phyloP scores from a whole-genome alignment of 1,140 invertebrate species.

The Apis florea region DNA sequence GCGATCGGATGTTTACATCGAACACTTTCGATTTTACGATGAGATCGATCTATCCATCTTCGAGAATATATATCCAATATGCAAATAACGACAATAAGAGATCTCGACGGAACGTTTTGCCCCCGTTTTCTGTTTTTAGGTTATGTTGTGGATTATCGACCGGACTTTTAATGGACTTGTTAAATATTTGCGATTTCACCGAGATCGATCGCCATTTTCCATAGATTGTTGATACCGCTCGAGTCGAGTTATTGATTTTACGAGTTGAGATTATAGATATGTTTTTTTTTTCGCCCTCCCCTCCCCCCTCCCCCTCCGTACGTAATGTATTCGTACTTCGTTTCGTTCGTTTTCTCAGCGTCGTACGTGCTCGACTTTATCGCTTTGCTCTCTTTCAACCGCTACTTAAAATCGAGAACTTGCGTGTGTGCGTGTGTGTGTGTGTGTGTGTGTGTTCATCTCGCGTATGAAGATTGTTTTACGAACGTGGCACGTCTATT shows the following conservation, averaged over 20 bases:
- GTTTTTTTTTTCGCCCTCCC: too few relatives aligned
- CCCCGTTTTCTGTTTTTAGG: not conserved
- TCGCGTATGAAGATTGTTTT: too few relatives aligned
- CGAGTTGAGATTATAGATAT: not conserved
- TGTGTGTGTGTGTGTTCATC: too few relatives aligned
- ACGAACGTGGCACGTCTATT: too few relatives aligned
- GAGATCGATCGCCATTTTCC: not conserved
- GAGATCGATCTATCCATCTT: not conserved
- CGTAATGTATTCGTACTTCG: too few relatives aligned
- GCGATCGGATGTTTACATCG: not conserved
- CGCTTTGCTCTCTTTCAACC: too few relatives aligned
- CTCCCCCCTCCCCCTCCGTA: too few relatives aligned
- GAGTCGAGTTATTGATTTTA: not conserved
- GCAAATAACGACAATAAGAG: not conserved
- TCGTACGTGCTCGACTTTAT: too few relatives aligned
- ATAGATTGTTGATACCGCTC: not conserved
- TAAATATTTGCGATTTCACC: not conserved
- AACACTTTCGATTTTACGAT: not conserved
- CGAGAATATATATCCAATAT: too few relatives aligned
- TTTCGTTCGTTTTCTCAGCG: too few relatives aligned
- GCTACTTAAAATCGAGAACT: too few relatives aligned
- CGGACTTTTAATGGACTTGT: not conserved
- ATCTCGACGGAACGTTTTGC: not conserved
- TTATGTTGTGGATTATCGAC: not conserved
- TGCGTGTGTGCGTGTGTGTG: too few relatives aligned